phyloP scores from a whole-genome alignment of 2,888 invertebrate species.

The Thyatira batis region DNA sequence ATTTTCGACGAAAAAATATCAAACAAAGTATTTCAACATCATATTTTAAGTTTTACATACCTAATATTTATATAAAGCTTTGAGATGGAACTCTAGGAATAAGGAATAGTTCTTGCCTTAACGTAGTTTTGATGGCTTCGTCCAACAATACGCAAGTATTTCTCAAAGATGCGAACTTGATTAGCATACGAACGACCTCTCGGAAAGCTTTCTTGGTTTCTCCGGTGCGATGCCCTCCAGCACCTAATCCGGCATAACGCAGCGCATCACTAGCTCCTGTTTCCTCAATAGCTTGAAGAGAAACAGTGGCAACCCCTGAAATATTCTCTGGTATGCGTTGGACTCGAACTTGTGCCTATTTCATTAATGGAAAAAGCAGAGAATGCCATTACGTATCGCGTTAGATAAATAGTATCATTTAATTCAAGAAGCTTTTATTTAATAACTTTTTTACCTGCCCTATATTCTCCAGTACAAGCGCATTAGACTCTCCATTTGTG shows the following conservation, averaged over 20 bases:
- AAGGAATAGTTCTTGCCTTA: constrained; percentile 50
- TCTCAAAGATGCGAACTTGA: constrained; percentile 77
- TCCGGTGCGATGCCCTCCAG: constrained; percentile 69
- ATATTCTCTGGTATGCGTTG: constrained; percentile 66
- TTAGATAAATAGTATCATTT: too few relatives aligned
- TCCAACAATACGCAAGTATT: constrained; percentile 67
- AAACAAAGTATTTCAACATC: too few relatives aligned
- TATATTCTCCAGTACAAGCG: constrained; percentile 72
- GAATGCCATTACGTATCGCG: too few relatives aligned
- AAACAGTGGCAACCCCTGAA: constrained; percentile 67
- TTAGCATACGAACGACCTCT: constrained; percentile 62
- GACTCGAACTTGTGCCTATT: constrained; percentile 71
- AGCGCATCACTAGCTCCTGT: constrained; percentile 52
- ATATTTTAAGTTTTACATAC: too few relatives aligned
- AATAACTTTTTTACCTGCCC: constrained; percentile 69
- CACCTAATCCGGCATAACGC: constrained; percentile 67
- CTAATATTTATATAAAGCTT: too few relatives aligned
- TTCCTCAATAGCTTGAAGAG: constrained; percentile 64
- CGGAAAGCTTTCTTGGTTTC: constrained; percentile 72
- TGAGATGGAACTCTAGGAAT: neutral
- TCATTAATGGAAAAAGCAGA: neutral
- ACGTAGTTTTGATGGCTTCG: constrained; percentile 60
- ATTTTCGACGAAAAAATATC: too few relatives aligned
- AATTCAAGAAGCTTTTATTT: too few relatives aligned
- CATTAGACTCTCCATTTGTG: constrained; percentile 74